Evolutionary conservation across 2,113 vertebrate species (phyloP), one percentile per base, ranked within the genome.

Genomic region (Isurus oxyrinchus): DNA sequence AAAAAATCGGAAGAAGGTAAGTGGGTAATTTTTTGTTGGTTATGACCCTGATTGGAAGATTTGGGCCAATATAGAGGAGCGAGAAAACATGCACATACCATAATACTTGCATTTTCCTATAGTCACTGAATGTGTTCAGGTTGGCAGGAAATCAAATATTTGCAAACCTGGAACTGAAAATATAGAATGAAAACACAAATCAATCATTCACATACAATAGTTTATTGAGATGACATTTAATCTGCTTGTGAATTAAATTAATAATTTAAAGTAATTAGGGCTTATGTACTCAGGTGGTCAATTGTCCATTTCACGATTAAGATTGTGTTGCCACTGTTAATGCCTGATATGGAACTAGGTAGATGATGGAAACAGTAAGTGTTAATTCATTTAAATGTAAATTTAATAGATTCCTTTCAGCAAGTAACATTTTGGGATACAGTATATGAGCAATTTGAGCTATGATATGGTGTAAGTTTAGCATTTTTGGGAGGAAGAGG

Each of bases 101-200:
- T 66, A 94, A 94, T 4, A 40, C 35, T 67, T 94, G 8, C 16
- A 5, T 67, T 67, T 67, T 44, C 7, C 93, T 49, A 49, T 25
- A 44, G 11, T 67, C 63, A 53, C 86, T 53, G 23, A 88, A 55
- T 16, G 23, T 53, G 44, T 53, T 67, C 61, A 23, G 40, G 67
- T 44, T 67, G 61, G 21, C n/a, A 16, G n/a, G 31, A 19, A 94
- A 94, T 66, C 93, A 94, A 66, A 94, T 67, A 94, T 94, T 67
- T 61, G 44, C 21, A 67, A 63, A 8, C 61, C 19, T 94, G 35
- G 7, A 44, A 94, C 35, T 90, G 81, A 57, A 31, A 90, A 94
- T 40, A 1, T 19, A 94, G 25, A 35, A 57, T 35, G 21, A 61
- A 94, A 14, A 66, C 59, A 67, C 59, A 94, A 49, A 49, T 49